Conservation (phyloP, 2,888 invertebrate genomes). For the Noctua pronuba region DNA sequence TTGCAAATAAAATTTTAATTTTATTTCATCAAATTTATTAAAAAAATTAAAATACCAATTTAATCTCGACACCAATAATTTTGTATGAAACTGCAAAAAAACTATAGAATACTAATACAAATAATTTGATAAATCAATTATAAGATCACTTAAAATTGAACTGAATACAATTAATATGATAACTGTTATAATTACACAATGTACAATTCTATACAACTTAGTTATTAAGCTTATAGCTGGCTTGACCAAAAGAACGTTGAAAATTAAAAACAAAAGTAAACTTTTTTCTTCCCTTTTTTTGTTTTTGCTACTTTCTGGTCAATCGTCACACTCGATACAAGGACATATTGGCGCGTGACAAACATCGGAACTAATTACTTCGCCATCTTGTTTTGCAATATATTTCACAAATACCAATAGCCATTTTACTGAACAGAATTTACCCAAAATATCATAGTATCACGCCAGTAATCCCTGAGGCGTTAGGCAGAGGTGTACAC, state of each 20-base stretch:
- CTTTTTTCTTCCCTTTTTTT: background rate
- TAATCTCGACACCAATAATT: constrained; percentile 32
- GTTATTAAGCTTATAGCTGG: constrained; percentile 49
- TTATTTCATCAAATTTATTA: constrained; percentile 12
- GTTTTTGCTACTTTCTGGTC: background rate
- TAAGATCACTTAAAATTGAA: constrained; percentile 57
- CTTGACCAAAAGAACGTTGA: constrained; percentile 14
- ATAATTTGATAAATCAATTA: constrained; percentile 54
- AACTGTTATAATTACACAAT: constrained; percentile 65
- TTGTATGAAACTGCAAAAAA: constrained; percentile 34
- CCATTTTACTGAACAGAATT: background rate
- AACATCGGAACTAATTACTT: background rate
- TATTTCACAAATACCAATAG: background rate
- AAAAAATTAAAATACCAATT: background rate
- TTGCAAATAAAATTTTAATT: background rate
- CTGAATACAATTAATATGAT: constrained; percentile 40
- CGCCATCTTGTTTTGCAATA: background rate
- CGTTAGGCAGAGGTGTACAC: too few species aligned
- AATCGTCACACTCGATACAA: background rate
- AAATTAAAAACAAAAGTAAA: background rate
- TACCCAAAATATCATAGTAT: background rate
- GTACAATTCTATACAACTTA: constrained; percentile 69
- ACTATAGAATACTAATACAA: constrained; percentile 34
- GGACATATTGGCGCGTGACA: background rate
- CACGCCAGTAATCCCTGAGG: too few species aligned